These are phyloP conservation scores for Achatina immaculata DNA, from an alignment of 1,140 invertebrate genomes.

Conservation along the genomic window DNA sequence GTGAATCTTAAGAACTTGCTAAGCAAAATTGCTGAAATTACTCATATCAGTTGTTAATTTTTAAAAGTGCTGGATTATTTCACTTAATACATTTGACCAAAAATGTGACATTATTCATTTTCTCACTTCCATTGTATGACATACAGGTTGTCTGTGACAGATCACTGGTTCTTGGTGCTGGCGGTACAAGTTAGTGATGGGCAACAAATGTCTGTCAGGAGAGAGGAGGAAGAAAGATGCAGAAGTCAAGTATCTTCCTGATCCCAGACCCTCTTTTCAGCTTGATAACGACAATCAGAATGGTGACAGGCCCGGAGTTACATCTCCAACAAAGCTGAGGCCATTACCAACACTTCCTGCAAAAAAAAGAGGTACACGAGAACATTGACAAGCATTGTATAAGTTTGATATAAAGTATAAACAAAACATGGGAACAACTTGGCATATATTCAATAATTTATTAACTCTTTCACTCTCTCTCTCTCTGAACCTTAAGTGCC, in stretches of 20 bases:
- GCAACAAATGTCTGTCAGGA: background rate
- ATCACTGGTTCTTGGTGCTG: background rate
- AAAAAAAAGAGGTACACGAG: background rate
- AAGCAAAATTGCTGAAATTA: too few species aligned
- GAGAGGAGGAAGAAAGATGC: background rate
- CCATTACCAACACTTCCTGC: background rate
- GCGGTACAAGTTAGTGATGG: background rate
- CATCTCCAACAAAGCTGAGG: background rate
- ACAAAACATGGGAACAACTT: too few species aligned
- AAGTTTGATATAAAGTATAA: background rate
- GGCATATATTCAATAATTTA: too few species aligned
- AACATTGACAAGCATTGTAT: background rate
- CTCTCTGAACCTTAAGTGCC: too few species aligned
- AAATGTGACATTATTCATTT: too few species aligned
- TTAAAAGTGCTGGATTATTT: too few species aligned
- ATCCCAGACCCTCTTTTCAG: conserved; percentile 8
- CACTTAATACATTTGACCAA: too few species aligned
- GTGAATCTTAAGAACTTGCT: too few species aligned
- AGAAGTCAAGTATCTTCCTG: background rate
- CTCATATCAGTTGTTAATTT: too few species aligned
- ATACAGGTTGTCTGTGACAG: conserved; percentile 8
- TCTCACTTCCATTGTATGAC: too few species aligned
- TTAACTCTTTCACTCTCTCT: too few species aligned
- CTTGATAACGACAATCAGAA: background rate
- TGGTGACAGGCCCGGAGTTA: background rate